These are phyloP conservation scores for Amniataba percoides DNA, from an alignment of 2,797 vertebrate species.

Conservation along the genomic window DNA sequence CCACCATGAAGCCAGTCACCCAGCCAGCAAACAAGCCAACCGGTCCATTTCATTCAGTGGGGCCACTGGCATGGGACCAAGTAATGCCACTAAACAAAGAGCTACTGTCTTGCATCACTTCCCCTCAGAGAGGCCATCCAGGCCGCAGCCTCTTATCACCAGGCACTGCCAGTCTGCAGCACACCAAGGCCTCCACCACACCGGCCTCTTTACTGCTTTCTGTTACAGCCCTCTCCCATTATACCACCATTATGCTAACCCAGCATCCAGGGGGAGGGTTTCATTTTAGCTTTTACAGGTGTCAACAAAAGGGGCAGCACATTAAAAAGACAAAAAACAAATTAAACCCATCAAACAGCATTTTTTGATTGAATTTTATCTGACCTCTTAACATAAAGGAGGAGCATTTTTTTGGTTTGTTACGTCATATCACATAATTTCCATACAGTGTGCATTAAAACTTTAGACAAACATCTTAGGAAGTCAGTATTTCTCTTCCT, in stretches of 20 bases:
- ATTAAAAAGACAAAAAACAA: constrained; percentile 46
- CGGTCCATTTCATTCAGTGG: constrained; percentile 81
- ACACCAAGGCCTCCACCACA: constrained; percentile 65
- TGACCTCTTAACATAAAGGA: neutral
- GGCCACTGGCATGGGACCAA: constrained; percentile 85
- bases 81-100: constrained; percentile 86
- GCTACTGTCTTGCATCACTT: constrained; percentile 88
- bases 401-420: neutral
- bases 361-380: constrained; percentile 29
- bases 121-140: constrained; percentile 80
- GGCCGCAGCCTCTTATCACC: constrained; percentile 85
- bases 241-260: constrained; percentile 56
- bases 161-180: constrained; percentile 80
- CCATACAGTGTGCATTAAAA: constrained; percentile 5
- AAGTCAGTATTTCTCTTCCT: constrained; percentile 1
- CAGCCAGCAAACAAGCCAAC: constrained; percentile 79
- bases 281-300: constrained; percentile 56
- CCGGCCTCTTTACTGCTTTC: constrained; percentile 59
- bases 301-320: constrained; percentile 46
- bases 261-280: constrained; percentile 52
- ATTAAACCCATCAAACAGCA: constrained; percentile 48
- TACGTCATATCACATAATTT: neutral
- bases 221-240: constrained; percentile 59
- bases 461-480: constrained; percentile 3
- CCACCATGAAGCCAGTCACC: constrained; percentile 74